Evolutionary conservation across 2,888 invertebrate species (phyloP).

Genomic region (Acleris sparsana): DNA sequence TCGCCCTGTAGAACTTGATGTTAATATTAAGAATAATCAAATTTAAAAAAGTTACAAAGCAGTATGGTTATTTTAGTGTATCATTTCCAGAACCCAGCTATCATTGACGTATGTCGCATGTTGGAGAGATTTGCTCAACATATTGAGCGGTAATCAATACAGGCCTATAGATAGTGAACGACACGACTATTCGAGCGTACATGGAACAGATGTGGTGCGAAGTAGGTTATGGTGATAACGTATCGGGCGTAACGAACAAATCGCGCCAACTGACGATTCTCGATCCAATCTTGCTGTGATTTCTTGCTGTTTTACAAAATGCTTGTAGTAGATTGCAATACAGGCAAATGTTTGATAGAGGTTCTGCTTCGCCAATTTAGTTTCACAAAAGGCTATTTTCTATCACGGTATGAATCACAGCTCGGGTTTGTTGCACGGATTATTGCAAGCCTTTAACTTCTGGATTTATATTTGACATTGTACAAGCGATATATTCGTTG

Average conservation of each 20-base stretch:
- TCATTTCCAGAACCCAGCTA: not conserved
- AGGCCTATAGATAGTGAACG: constrained; percentile 20
- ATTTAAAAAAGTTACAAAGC: not conserved
- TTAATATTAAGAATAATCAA: too few relatives aligned
- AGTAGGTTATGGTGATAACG: constrained; percentile 77
- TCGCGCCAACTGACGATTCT: constrained; percentile 33
- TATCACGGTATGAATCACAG: too few relatives aligned
- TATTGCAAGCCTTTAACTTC: too few relatives aligned
- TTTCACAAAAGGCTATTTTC: too few relatives aligned
- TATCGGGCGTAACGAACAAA: constrained; percentile 50
- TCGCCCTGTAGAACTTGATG: too few relatives aligned
- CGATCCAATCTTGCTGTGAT: constrained; percentile 25
- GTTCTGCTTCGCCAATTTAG: too few relatives aligned
- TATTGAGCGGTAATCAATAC: constrained; percentile 30
- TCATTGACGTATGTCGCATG: constrained; percentile 1
- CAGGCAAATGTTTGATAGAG: not conserved
- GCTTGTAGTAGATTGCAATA: not conserved
- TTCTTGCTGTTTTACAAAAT: constrained; percentile 5
- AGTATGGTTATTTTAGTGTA: not conserved
- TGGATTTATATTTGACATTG: too few relatives aligned
- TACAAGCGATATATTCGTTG: too few relatives aligned
- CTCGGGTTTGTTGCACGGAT: too few relatives aligned
- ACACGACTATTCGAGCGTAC: constrained; percentile 52
- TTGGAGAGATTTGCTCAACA: constrained; percentile 20
- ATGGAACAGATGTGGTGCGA: constrained; percentile 69